phyloP scores from a whole-genome alignment of 1,140 invertebrate genomes.

The Chionoecetes opilio region DNA sequence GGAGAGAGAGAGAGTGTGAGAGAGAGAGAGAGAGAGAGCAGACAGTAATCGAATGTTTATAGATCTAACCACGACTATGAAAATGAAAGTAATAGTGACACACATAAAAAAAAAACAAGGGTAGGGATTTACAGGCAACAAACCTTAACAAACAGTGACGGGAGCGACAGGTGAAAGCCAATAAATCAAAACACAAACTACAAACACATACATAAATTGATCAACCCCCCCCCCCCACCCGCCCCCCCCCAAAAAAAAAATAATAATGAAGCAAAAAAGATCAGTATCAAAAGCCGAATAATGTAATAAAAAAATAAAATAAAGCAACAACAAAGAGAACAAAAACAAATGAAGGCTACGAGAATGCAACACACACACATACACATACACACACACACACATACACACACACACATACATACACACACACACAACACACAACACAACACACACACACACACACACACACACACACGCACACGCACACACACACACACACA shows the following conservation, averaged over 20 bases:
- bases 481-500: not conserved
- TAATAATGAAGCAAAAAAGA: not conserved
- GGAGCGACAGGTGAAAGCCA: not conserved
- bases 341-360: not conserved
- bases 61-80: not conserved
- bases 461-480: not conserved
- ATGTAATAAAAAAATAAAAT: not conserved
- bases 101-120: not conserved
- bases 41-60: not conserved
- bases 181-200: not conserved
- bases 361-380: not conserved
- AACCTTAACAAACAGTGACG: not conserved
- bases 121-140: not conserved
- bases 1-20: constrained; percentile 24
- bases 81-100: not conserved
- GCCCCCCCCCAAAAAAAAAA: no score
- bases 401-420: not conserved
- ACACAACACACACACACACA: not conserved
- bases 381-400: no score
- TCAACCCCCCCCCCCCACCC: no score
- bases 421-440: not conserved
- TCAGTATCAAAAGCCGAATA: not conserved
- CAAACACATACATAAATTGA: not conserved
- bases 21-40: not conserved
- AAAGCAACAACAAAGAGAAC: not conserved